Conservation (phyloP, 2,113 vertebrate genomes). For the Datnioides undecimradiatus region DNA sequence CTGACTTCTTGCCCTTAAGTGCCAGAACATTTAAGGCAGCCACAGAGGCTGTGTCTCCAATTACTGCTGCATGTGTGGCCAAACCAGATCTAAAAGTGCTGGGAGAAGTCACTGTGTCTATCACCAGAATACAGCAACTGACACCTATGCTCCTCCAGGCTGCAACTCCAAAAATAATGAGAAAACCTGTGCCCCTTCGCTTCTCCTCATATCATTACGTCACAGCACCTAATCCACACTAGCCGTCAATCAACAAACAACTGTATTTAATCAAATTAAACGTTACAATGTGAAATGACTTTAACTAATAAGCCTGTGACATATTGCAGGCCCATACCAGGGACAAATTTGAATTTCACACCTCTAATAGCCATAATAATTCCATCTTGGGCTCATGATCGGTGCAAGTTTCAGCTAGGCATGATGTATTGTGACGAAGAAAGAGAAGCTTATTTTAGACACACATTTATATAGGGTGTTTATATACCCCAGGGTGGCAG, state of each 20-base stretch:
- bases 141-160: neutral
- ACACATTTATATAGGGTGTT: conserved; percentile 19
- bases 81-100: conserved; percentile 21
- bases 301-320: neutral
- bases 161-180: conserved; percentile 18
- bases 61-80: conserved; percentile 39
- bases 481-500: conserved; percentile 33
- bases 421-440: conserved; percentile 21
- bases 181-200: neutral
- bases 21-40: conserved; percentile 35
- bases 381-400: neutral
- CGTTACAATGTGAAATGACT: neutral
- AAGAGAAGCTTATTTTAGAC: conserved; percentile 53
- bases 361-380: neutral
- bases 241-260: neutral
- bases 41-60: conserved; percentile 34
- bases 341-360: neutral
- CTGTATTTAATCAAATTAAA: neutral
- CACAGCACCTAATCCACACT: neutral
- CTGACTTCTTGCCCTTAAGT: conserved; percentile 2
- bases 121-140: neutral
- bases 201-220: neutral
- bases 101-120: neutral
- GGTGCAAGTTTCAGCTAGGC: conserved; percentile 26
- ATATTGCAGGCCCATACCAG: neutral